Conservation (phyloP, 2,113 vertebrate species). For the Apodemus sylvaticus region DNA sequence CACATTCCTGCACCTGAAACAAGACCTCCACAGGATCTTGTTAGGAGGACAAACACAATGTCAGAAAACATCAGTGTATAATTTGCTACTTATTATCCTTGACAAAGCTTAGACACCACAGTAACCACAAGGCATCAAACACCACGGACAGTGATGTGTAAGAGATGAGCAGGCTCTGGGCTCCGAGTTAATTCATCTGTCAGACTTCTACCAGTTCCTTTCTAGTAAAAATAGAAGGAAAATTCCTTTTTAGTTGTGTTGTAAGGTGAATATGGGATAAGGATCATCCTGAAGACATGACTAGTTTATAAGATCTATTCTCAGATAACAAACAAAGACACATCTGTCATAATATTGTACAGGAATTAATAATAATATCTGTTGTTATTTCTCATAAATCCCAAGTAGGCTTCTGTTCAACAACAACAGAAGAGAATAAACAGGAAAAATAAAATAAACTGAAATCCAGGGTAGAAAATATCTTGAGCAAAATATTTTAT, state of each 20-base stretch:
- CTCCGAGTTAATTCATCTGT: neutral
- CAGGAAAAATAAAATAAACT: neutral
- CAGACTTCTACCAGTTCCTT: neutral
- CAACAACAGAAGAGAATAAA: neutral
- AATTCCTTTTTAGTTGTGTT: neutral
- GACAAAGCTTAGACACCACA: neutral
- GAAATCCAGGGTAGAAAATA: neutral
- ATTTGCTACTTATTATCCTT: no score
- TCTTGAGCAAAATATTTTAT: neutral
- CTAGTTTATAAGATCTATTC: neutral
- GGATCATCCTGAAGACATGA: neutral
- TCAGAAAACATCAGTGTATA: neutral
- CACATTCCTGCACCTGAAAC: neutral
- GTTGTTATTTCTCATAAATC: neutral
- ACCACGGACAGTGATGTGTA: neutral
- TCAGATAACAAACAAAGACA: neutral
- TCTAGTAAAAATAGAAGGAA: neutral
- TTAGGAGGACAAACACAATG: no score
- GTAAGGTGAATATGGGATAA: neutral
- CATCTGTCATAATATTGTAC: neutral
- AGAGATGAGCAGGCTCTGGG: neutral
- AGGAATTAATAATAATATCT: neutral
- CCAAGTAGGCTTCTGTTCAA: neutral
- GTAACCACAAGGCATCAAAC: neutral
- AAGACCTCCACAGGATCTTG: no score